phyloP scores from a whole-genome alignment of 2,888 invertebrate genomes.

The Cheilosia impressa region DNA sequence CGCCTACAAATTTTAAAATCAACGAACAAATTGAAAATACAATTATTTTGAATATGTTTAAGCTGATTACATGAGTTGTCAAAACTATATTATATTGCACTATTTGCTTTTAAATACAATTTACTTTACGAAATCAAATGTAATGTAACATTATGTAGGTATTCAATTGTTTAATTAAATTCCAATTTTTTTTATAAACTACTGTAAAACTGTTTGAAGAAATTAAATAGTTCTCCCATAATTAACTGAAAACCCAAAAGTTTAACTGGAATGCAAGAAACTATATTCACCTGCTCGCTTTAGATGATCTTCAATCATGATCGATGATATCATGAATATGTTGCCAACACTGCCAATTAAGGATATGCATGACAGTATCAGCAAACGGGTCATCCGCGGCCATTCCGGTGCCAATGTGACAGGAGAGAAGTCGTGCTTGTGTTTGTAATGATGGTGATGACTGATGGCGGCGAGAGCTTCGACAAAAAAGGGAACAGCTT shows the following conservation, averaged over 20 bases:
- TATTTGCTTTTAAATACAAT: conserved; percentile 33
- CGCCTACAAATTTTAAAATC: not conserved
- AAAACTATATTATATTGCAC: conserved; percentile 32
- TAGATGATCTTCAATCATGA: conserved; percentile 89
- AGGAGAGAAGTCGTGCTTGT: conserved; percentile 84
- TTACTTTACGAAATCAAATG: conserved; percentile 1
- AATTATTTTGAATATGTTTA: not conserved
- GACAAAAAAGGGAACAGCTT: conserved; percentile 62
- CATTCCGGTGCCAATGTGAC: conserved; percentile 88
- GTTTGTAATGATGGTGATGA: conserved; percentile 63
- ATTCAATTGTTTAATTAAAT: not conserved
- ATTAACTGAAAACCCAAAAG: not conserved
- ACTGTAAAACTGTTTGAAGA: conserved; percentile 5
- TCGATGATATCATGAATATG: conserved; percentile 90
- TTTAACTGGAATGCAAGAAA: not conserved
- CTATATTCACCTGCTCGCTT: conserved; percentile 86
- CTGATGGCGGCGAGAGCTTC: conserved; percentile 74
- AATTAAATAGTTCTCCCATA: not conserved
- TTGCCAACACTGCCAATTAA: conserved; percentile 89
- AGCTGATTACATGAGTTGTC: not conserved
- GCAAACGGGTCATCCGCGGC: conserved; percentile 87
- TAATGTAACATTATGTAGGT: not conserved
- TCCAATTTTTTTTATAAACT: conserved; percentile 21
- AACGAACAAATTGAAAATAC: not conserved
- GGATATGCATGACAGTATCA: conserved; percentile 87